Evolutionary conservation across 2,888 invertebrate genomes (phyloP), one percentile per base, ranked within the genome.

Genomic region (Tachina fera): DNA sequence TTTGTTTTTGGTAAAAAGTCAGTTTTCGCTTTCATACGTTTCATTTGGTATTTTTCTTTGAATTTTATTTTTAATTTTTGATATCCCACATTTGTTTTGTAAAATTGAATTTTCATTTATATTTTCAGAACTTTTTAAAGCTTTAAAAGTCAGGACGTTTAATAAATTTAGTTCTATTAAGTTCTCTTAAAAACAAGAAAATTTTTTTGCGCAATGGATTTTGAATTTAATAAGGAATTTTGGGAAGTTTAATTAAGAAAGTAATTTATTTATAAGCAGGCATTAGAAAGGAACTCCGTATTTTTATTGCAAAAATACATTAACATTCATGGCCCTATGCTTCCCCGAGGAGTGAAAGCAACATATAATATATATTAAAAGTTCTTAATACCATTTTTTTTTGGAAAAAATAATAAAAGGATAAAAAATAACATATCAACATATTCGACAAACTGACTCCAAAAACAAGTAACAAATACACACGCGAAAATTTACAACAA

Each of bases 161-260:
- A 71, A 82, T 78, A 79, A 82, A 86, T 82, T 67, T 75, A 60
- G 71, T 75, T 85, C 78, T 82, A 78, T 78, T 82, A 70, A 74
- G 78, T 85, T 63, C 58, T 51, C 16, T 31, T n/a, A 39, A 14
- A 16, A 47, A 60, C 13, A n/a, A 13, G 22, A 14, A 19, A 4
- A 43, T 13, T 9, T 39, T n/a, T 39, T 68, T 51, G 14, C 13
- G 9, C 6, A 19, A 13, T 45, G 19, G 19, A 70, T 43, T 56
- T 65, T 14, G 6, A 31, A 31, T 31, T 31, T 31, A 6, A 6
- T 31, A 22, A 43, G n/a, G 22, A 63, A 45, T 11, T 16, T 49
- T 74, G 16, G 16, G 1, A 41, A 16, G 19, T 22, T 56, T 43
- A 22, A 43, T 70, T 3, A 16, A 19, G 8, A 51, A n/a, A n/a